Evolutionary conservation across 2,797 vertebrate species (phyloP).

Genomic region (Platyrinchus mystaceus): DNA sequence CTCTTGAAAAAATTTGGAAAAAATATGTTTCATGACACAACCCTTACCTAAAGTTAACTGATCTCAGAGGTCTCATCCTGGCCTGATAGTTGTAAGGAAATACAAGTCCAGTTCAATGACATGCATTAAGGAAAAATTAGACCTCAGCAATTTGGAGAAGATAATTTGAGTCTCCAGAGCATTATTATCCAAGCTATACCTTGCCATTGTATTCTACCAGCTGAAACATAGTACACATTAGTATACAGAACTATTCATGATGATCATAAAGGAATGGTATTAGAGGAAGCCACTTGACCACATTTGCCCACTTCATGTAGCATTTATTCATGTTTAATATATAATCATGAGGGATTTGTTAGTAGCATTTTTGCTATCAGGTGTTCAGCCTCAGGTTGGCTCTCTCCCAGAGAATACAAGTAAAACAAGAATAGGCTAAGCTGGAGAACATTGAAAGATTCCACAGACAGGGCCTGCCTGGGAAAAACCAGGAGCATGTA

Average conservation of each 20-base stretch:
- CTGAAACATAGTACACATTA: neutral
- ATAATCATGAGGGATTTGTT: neutral
- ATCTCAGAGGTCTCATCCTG: neutral
- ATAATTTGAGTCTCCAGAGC: neutral
- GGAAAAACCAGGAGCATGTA: neutral
- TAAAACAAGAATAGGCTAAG: neutral
- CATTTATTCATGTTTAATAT: neutral
- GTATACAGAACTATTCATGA: neutral
- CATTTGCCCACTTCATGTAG: neutral
- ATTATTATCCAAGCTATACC: neutral
- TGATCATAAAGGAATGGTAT: neutral
- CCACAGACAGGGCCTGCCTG: neutral
- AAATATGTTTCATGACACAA: neutral
- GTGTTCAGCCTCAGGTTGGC: neutral
- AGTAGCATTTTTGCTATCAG: conserved; percentile 1
- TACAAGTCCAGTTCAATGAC: neutral
- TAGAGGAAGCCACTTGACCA: neutral
- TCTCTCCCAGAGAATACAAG: neutral
- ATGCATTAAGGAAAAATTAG: neutral
- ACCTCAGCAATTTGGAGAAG: neutral
- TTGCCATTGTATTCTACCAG: neutral
- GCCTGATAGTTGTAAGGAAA: neutral
- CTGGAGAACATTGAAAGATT: neutral
- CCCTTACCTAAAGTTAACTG: neutral
- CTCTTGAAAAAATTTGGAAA: neutral